phyloP scores from a whole-genome alignment of 2,797 vertebrate species.

The Oreochromis mossambicus region DNA sequence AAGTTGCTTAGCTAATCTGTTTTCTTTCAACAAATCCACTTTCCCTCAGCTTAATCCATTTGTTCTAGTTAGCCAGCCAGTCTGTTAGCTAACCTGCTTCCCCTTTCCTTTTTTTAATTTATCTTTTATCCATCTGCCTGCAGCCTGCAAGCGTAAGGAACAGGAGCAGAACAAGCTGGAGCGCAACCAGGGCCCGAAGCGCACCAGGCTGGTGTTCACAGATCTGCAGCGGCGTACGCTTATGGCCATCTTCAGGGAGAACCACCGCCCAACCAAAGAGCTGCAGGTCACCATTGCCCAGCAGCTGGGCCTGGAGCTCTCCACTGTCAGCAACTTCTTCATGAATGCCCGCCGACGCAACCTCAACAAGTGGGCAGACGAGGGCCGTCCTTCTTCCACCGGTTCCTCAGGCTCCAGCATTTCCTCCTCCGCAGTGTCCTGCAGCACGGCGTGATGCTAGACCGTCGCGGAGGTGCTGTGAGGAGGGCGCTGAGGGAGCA shows the following conservation, averaged over 20 bases:
- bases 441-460: constrained; percentile 80
- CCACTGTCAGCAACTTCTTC: constrained; percentile 90
- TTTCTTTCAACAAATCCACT: constrained; percentile 75
- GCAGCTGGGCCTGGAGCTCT: constrained; percentile 85
- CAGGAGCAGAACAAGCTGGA: constrained; percentile 84
- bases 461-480: not conserved
- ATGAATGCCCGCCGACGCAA: constrained; percentile 87
- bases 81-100: constrained; percentile 55
- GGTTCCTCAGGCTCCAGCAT: constrained; percentile 78
- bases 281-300: constrained; percentile 87
- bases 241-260: constrained; percentile 85
- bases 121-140: constrained; percentile 18
- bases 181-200: constrained; percentile 84
- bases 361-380: constrained; percentile 84
- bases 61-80: constrained; percentile 69
- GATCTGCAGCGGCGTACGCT: constrained; percentile 86
- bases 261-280: constrained; percentile 84
- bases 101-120: constrained; percentile 13
- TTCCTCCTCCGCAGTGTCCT: constrained; percentile 80
- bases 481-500: constrained; percentile 42
- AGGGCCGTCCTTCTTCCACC: constrained; percentile 82
- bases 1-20: constrained; percentile 73
- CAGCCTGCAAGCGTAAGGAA: constrained; percentile 87
- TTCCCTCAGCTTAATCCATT: constrained; percentile 70
- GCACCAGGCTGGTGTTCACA: constrained; percentile 85